Percentiles rank a stretch among this genome's conserved stretches.
These are phyloP conservation scores for Endomychus coccineus DNA, from an alignment of 2,888 invertebrate genomes.

Conservation along the genomic window DNA sequence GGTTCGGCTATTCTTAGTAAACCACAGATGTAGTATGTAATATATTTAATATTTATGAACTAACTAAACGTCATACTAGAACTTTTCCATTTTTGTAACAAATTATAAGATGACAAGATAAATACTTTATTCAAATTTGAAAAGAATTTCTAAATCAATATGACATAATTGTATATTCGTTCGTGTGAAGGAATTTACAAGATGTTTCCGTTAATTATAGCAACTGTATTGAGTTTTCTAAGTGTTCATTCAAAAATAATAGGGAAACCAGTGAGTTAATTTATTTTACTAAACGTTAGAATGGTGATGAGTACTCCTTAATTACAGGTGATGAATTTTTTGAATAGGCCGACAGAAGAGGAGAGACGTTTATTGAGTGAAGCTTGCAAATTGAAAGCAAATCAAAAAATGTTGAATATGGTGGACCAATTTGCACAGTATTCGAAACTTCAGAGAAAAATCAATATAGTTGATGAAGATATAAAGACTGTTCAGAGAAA, in stretches of 20 bases:
- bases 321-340: constrained; percentile 48
- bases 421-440: constrained; percentile 54
- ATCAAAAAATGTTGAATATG: constrained; percentile 49
- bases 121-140: too few relatives aligned
- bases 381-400: constrained; percentile 38
- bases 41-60: too few relatives aligned
- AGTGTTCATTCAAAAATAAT: constrained; percentile 45
- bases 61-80: too few relatives aligned
- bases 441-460: constrained; percentile 52
- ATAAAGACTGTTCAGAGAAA: constrained; percentile 39
- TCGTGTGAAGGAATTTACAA: too few relatives aligned
- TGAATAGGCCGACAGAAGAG: constrained; percentile 43
- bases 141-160: too few relatives aligned
- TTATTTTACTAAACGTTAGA: constrained; percentile 2
- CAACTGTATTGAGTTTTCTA: constrained; percentile 45
- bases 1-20: too few relatives aligned
- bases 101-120: too few relatives aligned
- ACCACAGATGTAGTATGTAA: too few relatives aligned
- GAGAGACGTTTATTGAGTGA: constrained; percentile 44
- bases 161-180: too few relatives aligned
- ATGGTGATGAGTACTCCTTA: constrained; percentile 9
- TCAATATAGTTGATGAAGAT: constrained; percentile 48
- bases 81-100: too few relatives aligned
- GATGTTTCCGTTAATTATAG: constrained; percentile 43
- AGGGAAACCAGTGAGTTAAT: constrained; percentile 47